A percentile compares a stretch with the other conserved stretches of the same genome.
Conservation (phyloP, 2,888 invertebrate species). For the Anticlea derivata region DNA sequence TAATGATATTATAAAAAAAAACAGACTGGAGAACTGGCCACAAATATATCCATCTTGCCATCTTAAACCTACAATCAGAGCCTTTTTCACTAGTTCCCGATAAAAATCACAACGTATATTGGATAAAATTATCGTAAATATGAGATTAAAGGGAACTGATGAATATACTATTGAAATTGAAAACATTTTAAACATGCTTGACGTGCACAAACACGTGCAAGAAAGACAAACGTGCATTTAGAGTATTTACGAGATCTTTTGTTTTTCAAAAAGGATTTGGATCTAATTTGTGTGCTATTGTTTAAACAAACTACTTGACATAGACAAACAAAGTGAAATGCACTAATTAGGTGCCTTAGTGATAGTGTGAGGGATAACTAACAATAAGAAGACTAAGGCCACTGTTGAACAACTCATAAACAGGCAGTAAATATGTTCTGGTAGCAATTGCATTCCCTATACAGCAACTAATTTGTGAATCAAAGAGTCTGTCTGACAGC, state of each 20-base stretch:
- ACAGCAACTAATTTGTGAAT: too few relatives aligned
- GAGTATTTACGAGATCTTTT: background rate
- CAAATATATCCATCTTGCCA: background rate
- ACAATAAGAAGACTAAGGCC: too few relatives aligned
- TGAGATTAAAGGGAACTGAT: background rate
- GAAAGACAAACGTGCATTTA: conserved; percentile 4
- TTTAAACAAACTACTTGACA: background rate
- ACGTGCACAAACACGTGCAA: conserved; percentile 30
- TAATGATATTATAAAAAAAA: too few relatives aligned
- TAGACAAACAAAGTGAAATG: background rate
- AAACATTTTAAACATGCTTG: conserved; percentile 17
- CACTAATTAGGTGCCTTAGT: background rate
- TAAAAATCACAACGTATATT: background rate
- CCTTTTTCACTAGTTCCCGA: background rate
- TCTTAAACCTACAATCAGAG: background rate
- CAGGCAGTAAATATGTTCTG: too few relatives aligned
- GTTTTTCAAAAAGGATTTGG: background rate
- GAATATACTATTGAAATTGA: conserved; percentile 7
- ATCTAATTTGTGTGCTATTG: background rate
- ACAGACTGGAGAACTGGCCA: background rate
- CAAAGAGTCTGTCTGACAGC: too few relatives aligned
- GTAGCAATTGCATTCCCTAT: too few relatives aligned
- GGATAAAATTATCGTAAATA: background rate
- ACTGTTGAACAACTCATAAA: too few relatives aligned
- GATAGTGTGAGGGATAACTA: too few relatives aligned